Percentiles rank a stretch among this genome's conserved stretches.
phyloP scores from a whole-genome alignment of 1,140 invertebrate species.

The Heliconius himera region DNA sequence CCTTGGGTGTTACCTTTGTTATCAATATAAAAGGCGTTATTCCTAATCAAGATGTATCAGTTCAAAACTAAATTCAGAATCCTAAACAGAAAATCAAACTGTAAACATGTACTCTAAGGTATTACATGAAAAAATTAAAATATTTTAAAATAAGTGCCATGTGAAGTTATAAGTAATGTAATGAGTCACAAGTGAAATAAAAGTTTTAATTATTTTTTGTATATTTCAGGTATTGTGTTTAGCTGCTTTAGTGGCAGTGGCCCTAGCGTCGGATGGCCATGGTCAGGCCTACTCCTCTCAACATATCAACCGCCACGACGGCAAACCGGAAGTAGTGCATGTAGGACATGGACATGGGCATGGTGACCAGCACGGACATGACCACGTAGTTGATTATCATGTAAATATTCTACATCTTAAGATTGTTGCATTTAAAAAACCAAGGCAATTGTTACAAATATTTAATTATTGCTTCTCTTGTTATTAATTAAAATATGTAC shows the following conservation, averaged over 20 bases:
- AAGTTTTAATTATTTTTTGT: neutral
- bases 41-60: conserved; percentile 54
- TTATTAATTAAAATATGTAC: too few relatives aligned
- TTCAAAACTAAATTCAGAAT: conserved; percentile 43
- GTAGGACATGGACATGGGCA: conserved; percentile 26
- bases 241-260: conserved; percentile 42
- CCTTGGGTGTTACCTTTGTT: conserved; percentile 58
- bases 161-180: neutral
- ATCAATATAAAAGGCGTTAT: conserved; percentile 63
- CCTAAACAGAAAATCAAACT: conserved; percentile 36
- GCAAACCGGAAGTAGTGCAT: conserved; percentile 48
- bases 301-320: conserved; percentile 54
- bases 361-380: conserved; percentile 16
- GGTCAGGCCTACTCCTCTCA: conserved; percentile 57
- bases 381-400: conserved; percentile 37
- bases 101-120: conserved; percentile 61
- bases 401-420: conserved; percentile 2
- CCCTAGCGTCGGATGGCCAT: conserved; percentile 44
- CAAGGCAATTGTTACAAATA: too few relatives aligned
- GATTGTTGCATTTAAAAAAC: too few relatives aligned
- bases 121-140: neutral
- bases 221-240: conserved; percentile 54
- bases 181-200: neutral
- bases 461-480: too few relatives aligned
- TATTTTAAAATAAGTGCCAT: neutral